Base-by-base conservation (phyloP, 2,888 invertebrate species). In the Erpobdella octoculata region DNA sequence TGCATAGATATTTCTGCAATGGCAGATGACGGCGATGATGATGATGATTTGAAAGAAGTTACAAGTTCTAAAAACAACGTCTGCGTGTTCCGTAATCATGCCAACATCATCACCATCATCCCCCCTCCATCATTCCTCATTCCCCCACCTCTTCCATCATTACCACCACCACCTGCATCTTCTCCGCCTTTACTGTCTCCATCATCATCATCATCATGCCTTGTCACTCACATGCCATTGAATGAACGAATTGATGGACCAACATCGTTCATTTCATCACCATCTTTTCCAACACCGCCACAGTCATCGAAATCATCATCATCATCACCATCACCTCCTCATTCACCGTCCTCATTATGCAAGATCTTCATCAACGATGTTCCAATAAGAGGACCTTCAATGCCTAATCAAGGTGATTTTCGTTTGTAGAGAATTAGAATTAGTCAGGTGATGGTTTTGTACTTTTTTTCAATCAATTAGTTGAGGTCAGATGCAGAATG, bases 241-340 rank as follows among this genome's bases (percentile, higher is more conserved):
- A n/a, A n/a, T n/a, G n/a, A n/a, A n/a, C n/a, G n/a, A n/a, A n/a
- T n/a, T n/a, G n/a, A n/a, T n/a, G n/a, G n/a, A n/a, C 53, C 53
- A n/a, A n/a, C 62, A 62, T 6, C 62, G 8, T 8, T 28, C 18
- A 18, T 18, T 41, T 9, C 18, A 25, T 28, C 53, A 2, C 53
- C 53, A 28, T 35, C 62, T 1, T 35, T 35, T 9, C 62, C 62
- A 9, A 33, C 62, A 28, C 31, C 5, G n/a, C 62, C 62, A 62
- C 62, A 28, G n/a, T 31, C 62, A 12, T 31, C 62, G 33, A 33
- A 28, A 62, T 62, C 62, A 62, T 62, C 62, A 62, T n/a, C 62
- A 62, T n/a, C 62, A 53, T 53, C 53, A 25, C 53, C 21, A 5
- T 53, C 53, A 48, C 25, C 48, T 5, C 25, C 48, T 8, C 28